A percentile compares a stretch with the other conserved stretches of the same genome.
phyloP scores from a whole-genome alignment of 2,888 invertebrate species.

The Eilema sororculum region DNA sequence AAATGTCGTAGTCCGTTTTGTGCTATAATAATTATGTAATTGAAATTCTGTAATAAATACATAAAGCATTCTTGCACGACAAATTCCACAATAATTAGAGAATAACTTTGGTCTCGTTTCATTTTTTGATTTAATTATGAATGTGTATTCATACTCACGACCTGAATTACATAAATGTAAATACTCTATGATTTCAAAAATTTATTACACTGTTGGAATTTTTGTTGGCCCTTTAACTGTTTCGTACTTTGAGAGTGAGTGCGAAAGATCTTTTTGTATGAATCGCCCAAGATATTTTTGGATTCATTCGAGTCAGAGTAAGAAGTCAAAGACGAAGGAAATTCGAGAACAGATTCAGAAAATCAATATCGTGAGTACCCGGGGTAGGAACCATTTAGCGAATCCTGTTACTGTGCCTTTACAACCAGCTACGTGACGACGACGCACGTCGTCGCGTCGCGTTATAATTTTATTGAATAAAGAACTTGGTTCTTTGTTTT shows the following conservation, averaged over 20 bases:
- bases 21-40: constrained; percentile 25
- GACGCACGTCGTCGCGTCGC: constrained; percentile 16
- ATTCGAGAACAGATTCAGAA: neutral
- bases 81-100: constrained; percentile 35
- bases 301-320: too few species aligned
- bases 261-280: too few species aligned
- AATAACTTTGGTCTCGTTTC: constrained; percentile 30
- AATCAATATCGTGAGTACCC: constrained; percentile 22
- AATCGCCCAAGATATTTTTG: too few species aligned
- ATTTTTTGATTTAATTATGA: constrained; percentile 24
- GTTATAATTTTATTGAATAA: constrained; percentile 47
- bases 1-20: neutral
- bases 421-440: constrained; percentile 13
- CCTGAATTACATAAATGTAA: neutral
- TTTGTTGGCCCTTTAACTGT: neutral
- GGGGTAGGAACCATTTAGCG: constrained; percentile 36
- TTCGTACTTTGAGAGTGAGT: too few species aligned
- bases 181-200: neutral
- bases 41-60: constrained; percentile 33
- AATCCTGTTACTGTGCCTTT: constrained; percentile 32
- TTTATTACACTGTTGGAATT: neutral
- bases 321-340: neutral
- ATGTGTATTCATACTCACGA: constrained; percentile 4
- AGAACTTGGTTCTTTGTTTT: neutral
- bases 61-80: constrained; percentile 31